phyloP scores from a whole-genome alignment of 2,797 vertebrate genomes.

The Pelochelys cantorii region DNA sequence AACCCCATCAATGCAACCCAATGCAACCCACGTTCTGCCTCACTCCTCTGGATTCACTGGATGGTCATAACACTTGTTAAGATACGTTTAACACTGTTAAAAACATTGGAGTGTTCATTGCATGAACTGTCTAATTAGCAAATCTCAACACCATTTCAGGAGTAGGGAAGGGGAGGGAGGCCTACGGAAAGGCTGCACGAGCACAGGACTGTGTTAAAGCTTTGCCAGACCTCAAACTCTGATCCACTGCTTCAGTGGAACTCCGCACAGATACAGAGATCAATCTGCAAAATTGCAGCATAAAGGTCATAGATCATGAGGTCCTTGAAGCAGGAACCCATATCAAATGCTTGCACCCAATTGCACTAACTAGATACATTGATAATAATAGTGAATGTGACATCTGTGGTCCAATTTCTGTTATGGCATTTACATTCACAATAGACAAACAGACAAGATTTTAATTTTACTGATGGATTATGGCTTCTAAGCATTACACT shows the following conservation, averaged over 20 bases:
- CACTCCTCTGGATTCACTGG: neutral
- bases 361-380: neutral
- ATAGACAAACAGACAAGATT: slow-evolving; percentile 52
- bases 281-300: neutral
- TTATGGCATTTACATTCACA: slow-evolving; percentile 56
- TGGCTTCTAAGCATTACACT: neutral
- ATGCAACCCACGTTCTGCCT: neutral
- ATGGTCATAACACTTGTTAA: neutral
- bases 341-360: slow-evolving; percentile 26
- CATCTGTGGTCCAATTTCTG: slow-evolving; percentile 12
- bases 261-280: accelerated
- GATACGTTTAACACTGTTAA: neutral
- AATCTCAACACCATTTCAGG: neutral
- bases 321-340: slow-evolving; percentile 8
- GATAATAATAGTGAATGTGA: slow-evolving; percentile 22
- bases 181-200: neutral
- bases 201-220: neutral
- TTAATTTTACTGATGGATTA: slow-evolving; percentile 54
- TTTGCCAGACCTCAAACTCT: neutral
- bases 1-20: neutral
- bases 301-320: neutral
- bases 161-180: neutral
- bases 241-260: neutral
- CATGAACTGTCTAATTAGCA: neutral
- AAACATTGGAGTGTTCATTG: neutral